These are phyloP conservation scores for Megalops cyprinoides DNA, from an alignment of 2,797 vertebrate genomes.

Conservation along the genomic window DNA sequence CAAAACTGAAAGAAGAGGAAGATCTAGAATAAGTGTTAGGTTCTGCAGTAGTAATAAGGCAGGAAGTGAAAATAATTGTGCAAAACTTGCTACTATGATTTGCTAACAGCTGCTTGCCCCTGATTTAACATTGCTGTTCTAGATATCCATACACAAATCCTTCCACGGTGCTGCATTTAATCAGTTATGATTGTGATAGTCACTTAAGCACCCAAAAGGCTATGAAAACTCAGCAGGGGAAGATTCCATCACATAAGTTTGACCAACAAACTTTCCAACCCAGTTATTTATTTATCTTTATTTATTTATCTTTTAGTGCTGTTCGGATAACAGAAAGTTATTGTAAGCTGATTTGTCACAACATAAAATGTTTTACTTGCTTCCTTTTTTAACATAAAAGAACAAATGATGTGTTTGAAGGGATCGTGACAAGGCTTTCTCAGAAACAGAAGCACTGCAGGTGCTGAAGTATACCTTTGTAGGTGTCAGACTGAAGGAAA, in stretches of 20 bases:
- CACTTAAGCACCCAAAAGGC: too few relatives aligned
- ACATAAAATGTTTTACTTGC: neutral
- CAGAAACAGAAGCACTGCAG: neutral
- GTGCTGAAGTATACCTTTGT: neutral
- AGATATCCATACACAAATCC: too few relatives aligned
- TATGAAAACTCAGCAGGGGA: too few relatives aligned
- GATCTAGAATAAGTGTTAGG: too few relatives aligned
- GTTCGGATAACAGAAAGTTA: neutral
- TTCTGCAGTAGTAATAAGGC: too few relatives aligned
- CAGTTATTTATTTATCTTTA: neutral
- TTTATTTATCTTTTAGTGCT: neutral
- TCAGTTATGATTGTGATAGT: too few relatives aligned
- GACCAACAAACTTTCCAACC: neutral
- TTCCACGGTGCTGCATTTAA: too few relatives aligned
- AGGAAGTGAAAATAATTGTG: too few relatives aligned
- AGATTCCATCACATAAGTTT: neutral
- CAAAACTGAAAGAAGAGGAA: too few relatives aligned
- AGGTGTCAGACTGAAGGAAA: neutral
- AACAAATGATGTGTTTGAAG: slow-evolving; percentile 5
- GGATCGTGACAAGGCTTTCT: neutral
- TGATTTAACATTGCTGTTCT: too few relatives aligned
- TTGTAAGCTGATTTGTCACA: neutral
- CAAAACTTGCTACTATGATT: too few relatives aligned
- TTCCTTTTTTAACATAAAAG: neutral
- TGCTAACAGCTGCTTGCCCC: too few relatives aligned